Evolutionary conservation across 2,113 vertebrate genomes (phyloP), one percentile per base, ranked within the genome.

Genomic region (Eublepharis macularius): DNA sequence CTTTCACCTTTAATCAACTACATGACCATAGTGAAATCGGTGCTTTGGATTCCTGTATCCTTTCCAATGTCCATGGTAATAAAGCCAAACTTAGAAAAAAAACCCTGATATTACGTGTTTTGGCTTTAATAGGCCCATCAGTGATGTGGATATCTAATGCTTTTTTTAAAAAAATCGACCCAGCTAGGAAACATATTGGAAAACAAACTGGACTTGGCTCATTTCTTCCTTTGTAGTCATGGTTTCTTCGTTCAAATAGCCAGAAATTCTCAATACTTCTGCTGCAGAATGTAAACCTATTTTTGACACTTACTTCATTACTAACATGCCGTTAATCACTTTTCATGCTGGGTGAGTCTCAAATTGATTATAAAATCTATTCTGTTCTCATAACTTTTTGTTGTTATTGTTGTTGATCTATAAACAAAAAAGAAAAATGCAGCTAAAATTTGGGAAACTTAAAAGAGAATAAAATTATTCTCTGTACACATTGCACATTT

Each of bases 291-390:
- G 76, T 92, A 95, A 96, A 94, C 85, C 90, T 89, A 92, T 92
- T 92, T 85, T 87, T 75, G 76, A 84, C 89, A 93, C 89, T 95
- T 94, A 93, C 90, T 93, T 95, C 94, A 96, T 93, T 92, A 91
- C 83, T 93, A 92, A 91, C 70, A 92, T 92, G 82, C 43, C 94
- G 86, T 94, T 95, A 96, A 96, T 96, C 88, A 93, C 91, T 83
- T 84, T 92, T 45, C 84, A 88, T 91, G 85, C 86, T 94, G 82
- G 91, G 91, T 94, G 92, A 92, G 89, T 86, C 87, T 90, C 60
- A 89, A 94, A 94, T 17, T 2, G 88, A 32, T n/a, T 89, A 84
- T 90, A 94, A 94, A 95, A 91, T 81, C 73, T 45, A 89, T 74
- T 51, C 34, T 60, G 85, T 85, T 82, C 82, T 78, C 36, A 29